Conservation (phyloP, 1,140 invertebrate genomes). For the Eueides isabella region DNA sequence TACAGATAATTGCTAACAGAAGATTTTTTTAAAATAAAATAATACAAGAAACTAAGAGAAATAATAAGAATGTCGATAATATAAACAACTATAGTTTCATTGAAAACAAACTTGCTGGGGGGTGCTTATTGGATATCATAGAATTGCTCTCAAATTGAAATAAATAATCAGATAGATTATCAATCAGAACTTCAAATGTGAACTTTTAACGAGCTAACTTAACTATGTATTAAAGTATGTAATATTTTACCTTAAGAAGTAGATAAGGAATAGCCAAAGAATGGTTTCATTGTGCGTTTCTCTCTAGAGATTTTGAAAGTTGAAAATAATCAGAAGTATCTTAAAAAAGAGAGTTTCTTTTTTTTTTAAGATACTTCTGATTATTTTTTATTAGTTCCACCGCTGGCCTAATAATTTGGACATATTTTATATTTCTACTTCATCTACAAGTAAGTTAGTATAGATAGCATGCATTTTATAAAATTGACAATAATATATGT, state of each 20-base stretch:
- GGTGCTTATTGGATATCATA: conserved; percentile 50
- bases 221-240: background rate
- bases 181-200: no score
- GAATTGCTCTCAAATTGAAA: no score
- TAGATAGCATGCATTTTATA: no score
- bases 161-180: no score
- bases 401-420: no score
- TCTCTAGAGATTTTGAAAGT: conserved; percentile 49
- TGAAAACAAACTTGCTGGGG: conserved; percentile 41
- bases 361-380: no score
- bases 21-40: conserved; percentile 23
- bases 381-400: no score
- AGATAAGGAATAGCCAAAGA: conserved; percentile 54
- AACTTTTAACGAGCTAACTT: no score
- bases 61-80: conserved; percentile 34
- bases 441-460: no score
- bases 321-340: conserved; percentile 47
- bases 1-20: conserved; percentile 22
- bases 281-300: conserved; percentile 51
- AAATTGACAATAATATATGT: no score
- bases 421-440: no score
- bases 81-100: conserved; percentile 38
- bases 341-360: no score
- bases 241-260: conserved; percentile 48
- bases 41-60: conserved; percentile 13